A percentile compares a stretch with the other conserved stretches of the same genome.
Evolutionary conservation across 2,888 invertebrate species (phyloP).

Genomic region (Adineta ricciae): DNA sequence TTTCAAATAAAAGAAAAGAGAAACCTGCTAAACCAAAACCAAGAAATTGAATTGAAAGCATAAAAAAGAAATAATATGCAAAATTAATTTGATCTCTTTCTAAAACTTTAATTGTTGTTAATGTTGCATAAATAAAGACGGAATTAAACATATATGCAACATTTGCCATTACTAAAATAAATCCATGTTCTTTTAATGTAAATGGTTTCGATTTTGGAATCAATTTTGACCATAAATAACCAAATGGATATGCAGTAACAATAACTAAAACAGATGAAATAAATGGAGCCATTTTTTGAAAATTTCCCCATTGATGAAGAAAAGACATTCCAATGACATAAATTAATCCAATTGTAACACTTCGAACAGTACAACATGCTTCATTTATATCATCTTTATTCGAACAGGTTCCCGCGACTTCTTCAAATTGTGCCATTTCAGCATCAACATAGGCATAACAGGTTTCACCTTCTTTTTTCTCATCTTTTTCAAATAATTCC

Average conservation of each 20-base stretch:
- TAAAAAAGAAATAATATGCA: background rate
- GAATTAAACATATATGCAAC: background rate
- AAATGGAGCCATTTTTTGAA: background rate
- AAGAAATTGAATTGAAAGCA: conserved; percentile 2
- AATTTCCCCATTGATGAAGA: background rate
- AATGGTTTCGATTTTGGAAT: background rate
- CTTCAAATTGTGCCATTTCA: conserved; percentile 8
- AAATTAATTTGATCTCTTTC: background rate
- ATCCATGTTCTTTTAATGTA: background rate
- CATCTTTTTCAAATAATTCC: background rate
- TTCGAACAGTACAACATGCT: background rate
- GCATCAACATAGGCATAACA: background rate
- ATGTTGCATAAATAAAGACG: background rate
- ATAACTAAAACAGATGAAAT: background rate
- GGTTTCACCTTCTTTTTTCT: background rate
- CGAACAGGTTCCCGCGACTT: background rate
- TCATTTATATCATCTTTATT: background rate
- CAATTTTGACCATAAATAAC: background rate
- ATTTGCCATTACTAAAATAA: background rate
- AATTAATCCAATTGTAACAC: background rate
- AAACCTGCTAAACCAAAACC: background rate
- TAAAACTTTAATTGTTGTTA: background rate
- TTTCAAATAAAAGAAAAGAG: no score
- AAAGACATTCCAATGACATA: background rate
- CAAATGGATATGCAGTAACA: background rate